phyloP scores from a whole-genome alignment of 2,113 vertebrate genomes.

The Tetrax tetrax region DNA sequence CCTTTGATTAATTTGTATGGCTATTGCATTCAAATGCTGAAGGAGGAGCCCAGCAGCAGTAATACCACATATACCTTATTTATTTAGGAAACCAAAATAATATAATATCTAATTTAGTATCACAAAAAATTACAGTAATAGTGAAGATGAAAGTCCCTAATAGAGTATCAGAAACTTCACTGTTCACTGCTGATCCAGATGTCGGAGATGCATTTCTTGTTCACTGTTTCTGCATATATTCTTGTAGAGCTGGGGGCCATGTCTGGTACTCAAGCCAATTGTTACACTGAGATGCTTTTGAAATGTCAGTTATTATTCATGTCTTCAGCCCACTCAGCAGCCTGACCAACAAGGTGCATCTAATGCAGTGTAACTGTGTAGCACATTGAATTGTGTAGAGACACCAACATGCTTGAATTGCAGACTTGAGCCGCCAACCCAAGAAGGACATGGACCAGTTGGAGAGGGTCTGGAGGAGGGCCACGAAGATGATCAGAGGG shows the following conservation, averaged over 20 bases:
- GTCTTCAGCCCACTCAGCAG: neutral
- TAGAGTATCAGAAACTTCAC: neutral
- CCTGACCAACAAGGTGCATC: neutral
- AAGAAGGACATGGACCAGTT: too few species aligned
- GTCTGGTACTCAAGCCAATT: neutral
- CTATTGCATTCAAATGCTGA: neutral
- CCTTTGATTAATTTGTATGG: neutral
- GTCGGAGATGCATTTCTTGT: neutral
- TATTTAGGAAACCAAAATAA: neutral
- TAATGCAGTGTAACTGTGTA: neutral
- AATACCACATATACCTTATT: neutral
- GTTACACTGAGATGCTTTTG: neutral
- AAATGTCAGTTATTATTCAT: neutral
- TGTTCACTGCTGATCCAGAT: neutral
- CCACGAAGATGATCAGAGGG: too few species aligned
- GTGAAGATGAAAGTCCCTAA: neutral
- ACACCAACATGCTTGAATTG: neutral
- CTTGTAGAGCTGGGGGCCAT: neutral
- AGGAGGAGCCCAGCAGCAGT: neutral
- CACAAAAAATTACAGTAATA: neutral
- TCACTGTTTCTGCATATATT: neutral
- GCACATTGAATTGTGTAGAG: neutral
- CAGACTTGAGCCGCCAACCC: neutral
- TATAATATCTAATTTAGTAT: neutral
- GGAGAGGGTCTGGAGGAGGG: too few species aligned